A percentile compares a stretch with the other conserved stretches of the same genome.
These are phyloP conservation scores for Saccopteryx leptura DNA, from an alignment of 2,113 vertebrate genomes.

Conservation along the genomic window DNA sequence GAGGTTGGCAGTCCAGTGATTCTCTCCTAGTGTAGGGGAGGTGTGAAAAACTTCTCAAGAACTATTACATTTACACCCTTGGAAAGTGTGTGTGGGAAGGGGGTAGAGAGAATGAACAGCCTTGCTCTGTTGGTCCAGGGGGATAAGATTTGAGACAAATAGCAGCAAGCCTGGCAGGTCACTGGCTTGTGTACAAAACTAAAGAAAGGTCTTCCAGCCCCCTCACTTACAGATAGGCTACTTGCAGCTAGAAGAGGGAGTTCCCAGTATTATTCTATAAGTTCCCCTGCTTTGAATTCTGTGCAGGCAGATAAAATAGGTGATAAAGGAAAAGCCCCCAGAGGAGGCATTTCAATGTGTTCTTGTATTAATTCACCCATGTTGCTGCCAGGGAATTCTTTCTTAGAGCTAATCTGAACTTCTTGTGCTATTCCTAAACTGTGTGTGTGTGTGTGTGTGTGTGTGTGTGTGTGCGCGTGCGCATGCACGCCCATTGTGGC, in stretches of 20 bases:
- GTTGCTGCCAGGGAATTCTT: slow-evolving; percentile 43
- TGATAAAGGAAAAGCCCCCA: slow-evolving; percentile 2
- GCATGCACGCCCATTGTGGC: background rate
- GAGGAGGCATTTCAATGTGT: slow-evolving; percentile 5
- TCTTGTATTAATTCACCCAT: slow-evolving; percentile 24
- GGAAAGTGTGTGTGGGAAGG: background rate
- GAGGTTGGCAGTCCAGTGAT: slow-evolving; percentile 25
- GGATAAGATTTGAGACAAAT: slow-evolving; percentile 42
- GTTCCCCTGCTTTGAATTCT: background rate
- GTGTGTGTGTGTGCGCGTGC: background rate
- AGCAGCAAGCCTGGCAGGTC: background rate
- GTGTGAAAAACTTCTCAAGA: slow-evolving; percentile 63
- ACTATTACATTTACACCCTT: slow-evolving; percentile 37
- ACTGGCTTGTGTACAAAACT: slow-evolving; percentile 45
- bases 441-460: background rate
- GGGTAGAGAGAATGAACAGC: background rate
- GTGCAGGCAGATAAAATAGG: slow-evolving; percentile 30
- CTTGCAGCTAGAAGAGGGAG: background rate
- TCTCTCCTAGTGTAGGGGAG: slow-evolving; percentile 30
- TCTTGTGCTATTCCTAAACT: slow-evolving; percentile 19
- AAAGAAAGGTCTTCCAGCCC: slow-evolving; percentile 4
- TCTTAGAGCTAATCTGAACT: slow-evolving; percentile 44
- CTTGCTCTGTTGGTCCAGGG: background rate
- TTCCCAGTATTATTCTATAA: background rate
- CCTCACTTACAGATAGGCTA: background rate